Conservation (phyloP, 2,113 vertebrate genomes). For the Sceloporus tristichus region DNA sequence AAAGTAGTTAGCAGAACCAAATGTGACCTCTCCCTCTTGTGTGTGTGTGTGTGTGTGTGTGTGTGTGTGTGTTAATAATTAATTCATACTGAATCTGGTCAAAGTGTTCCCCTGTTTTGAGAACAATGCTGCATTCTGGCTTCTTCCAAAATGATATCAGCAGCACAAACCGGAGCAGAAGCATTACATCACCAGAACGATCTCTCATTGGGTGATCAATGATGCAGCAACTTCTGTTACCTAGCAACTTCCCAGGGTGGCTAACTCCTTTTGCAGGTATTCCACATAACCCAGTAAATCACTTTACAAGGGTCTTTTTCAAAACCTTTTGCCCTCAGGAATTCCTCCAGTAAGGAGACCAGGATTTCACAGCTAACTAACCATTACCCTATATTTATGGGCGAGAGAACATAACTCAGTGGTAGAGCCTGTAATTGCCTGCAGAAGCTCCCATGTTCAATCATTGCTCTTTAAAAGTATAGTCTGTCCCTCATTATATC, state of each 20-base stretch:
- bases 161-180: constrained; percentile 31
- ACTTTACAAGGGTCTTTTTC: background rate
- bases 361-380: background rate
- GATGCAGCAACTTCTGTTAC: constrained; percentile 25
- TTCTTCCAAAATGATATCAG: constrained; percentile 9
- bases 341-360: background rate
- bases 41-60: background rate
- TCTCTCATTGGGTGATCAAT: constrained; percentile 21
- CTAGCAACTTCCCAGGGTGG: constrained; percentile 16
- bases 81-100: background rate
- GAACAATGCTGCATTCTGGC: constrained; percentile 21
- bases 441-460: background rate
- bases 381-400: background rate
- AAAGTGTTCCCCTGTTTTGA: constrained; percentile 22
- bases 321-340: background rate
- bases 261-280: constrained; percentile 32
- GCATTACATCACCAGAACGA: constrained; percentile 30
- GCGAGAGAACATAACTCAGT: background rate
- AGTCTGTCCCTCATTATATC: no score
- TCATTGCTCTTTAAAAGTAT: background rate
- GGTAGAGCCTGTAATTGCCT: background rate
- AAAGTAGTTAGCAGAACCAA: background rate
- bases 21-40: no score
- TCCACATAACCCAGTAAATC: background rate
- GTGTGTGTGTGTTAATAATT: background rate